phyloP scores from a whole-genome alignment of 1,140 invertebrate species.

The Temnothorax curvispinosus region DNA sequence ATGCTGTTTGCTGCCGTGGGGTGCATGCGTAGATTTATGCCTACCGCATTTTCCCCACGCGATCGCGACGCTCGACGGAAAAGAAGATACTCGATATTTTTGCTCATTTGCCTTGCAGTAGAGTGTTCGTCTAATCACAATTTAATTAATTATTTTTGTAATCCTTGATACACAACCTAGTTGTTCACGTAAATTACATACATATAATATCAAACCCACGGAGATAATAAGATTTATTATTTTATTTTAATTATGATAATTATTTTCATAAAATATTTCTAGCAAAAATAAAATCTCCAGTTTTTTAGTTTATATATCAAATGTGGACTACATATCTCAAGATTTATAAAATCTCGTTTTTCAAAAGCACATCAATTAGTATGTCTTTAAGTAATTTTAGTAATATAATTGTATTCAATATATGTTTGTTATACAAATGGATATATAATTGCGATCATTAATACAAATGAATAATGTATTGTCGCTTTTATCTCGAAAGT shows the following conservation, averaged over 20 bases:
- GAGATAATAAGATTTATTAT: neutral
- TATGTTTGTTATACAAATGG: neutral
- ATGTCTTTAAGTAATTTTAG: no score
- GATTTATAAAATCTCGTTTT: neutral
- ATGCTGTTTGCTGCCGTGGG: constrained; percentile 45
- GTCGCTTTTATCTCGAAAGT: neutral
- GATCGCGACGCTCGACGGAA: neutral
- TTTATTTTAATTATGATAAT: neutral
- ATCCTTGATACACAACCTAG: neutral
- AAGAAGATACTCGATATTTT: constrained; percentile 10
- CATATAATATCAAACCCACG: neutral
- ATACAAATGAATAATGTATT: neutral
- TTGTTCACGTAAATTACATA: neutral
- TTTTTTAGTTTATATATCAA: constrained; percentile 10
- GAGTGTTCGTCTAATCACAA: neutral
- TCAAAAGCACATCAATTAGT: no score
- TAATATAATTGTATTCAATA: neutral
- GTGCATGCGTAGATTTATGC: constrained; percentile 31
- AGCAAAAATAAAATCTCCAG: neutral
- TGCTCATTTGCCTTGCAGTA: neutral
- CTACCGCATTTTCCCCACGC: neutral
- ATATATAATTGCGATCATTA: neutral
- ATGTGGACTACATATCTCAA: neutral
- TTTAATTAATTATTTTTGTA: neutral
- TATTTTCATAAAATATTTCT: neutral